Evolutionary conservation across 2,113 vertebrate species (phyloP).

Genomic region (Corapipo altera): DNA sequence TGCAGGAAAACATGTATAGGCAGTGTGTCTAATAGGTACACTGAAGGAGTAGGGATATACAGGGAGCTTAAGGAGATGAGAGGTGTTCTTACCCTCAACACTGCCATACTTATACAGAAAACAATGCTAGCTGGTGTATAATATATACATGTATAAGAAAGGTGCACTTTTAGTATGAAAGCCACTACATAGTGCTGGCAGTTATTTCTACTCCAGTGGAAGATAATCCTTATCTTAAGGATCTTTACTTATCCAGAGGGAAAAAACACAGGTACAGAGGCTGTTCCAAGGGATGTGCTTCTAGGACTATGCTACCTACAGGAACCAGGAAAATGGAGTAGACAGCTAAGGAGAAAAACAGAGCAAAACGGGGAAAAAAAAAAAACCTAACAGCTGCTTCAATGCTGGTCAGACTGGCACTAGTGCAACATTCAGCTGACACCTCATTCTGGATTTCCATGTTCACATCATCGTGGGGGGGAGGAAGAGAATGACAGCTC

Average conservation of each 20-base stretch:
- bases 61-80: not conserved
- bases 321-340: not conserved
- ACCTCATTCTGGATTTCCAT: not conserved
- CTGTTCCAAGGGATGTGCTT: not conserved
- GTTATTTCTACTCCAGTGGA: not conserved
- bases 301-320: not conserved
- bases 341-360: not conserved
- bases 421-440: not conserved
- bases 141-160: not conserved
- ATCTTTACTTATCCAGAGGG: not conserved
- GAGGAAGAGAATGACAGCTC: not conserved
- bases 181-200: not conserved
- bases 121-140: not conserved
- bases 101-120: not conserved
- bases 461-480: not conserved
- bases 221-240: not conserved
- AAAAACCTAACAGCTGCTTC: no score
- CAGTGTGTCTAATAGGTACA: not conserved
- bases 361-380: not conserved
- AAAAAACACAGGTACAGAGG: not conserved
- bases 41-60: not conserved
- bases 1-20: not conserved
- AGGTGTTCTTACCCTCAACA: not conserved
- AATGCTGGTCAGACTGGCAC: not conserved
- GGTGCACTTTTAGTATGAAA: not conserved